phyloP scores from a whole-genome alignment of 2,888 invertebrate genomes.

The Cephus pulcher region DNA sequence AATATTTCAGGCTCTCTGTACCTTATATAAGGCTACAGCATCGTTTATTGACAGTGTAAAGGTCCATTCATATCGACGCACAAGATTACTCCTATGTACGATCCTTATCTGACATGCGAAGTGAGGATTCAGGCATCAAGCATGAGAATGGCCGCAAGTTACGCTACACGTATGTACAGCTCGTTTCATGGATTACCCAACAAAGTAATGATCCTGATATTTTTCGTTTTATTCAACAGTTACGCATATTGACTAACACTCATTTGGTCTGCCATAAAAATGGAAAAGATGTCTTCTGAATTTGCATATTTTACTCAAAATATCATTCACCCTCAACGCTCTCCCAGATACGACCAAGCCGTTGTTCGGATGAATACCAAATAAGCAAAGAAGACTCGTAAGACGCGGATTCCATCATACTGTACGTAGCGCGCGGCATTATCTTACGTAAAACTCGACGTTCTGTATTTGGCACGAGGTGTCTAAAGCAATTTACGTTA shows the following conservation, averaged over 20 bases:
- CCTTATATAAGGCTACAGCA: neutral
- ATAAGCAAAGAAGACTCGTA: neutral
- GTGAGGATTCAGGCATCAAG: conserved; percentile 23
- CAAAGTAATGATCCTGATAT: neutral
- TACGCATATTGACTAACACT: neutral
- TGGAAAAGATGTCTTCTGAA: neutral
- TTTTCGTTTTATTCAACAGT: neutral
- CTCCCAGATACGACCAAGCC: neutral
- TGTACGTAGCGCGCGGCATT: neutral
- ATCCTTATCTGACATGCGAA: conserved; percentile 37
- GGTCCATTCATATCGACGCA: neutral
- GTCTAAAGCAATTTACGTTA: conserved; percentile 26
- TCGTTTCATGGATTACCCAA: neutral
- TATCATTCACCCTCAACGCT: neutral
- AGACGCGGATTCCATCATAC: neutral
- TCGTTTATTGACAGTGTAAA: conserved; percentile 7
- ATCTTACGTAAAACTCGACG: neutral
- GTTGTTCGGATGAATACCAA: neutral
- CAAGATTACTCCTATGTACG: conserved; percentile 4
- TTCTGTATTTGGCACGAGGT: conserved; percentile 25
- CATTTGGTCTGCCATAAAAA: neutral
- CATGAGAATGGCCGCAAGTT: neutral
- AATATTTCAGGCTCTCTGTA: neutral
- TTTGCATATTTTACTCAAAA: neutral
- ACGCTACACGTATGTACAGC: neutral